Evolutionary conservation across 2,888 invertebrate genomes (phyloP).

Genomic region (Phorcus lineatus): DNA sequence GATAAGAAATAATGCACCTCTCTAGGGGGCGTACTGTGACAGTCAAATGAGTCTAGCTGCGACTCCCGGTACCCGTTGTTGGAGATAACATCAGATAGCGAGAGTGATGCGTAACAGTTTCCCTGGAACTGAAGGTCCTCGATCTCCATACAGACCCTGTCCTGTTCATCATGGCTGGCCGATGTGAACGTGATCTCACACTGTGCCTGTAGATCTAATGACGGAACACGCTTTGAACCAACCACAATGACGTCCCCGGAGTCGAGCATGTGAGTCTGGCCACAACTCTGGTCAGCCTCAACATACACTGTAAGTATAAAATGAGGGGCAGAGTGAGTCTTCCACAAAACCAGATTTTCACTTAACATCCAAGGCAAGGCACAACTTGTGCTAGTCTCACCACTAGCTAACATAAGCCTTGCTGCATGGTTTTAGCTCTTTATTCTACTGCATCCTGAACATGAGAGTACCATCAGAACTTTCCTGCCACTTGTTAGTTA

Average conservation of each 20-base stretch:
- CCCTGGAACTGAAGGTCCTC: conserved; percentile 17
- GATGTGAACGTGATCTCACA: conserved; percentile 21
- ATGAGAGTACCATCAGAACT: too few relatives aligned
- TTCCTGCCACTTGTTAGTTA: too few relatives aligned
- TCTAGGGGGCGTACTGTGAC: not conserved
- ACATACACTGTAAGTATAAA: conserved; percentile 1
- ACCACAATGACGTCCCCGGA: conserved; percentile 1
- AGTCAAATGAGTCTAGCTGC: not conserved
- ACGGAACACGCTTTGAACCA: not conserved
- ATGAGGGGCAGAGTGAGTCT: not conserved
- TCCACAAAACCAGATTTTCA: too few relatives aligned
- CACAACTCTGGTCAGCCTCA: conserved; percentile 21
- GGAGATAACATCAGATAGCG: not conserved
- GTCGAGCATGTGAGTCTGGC: conserved; percentile 8
- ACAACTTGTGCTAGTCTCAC: too few relatives aligned
- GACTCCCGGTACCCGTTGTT: not conserved
- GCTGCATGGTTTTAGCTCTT: too few relatives aligned
- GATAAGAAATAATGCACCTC: not conserved
- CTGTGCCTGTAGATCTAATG: not conserved
- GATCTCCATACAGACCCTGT: conserved; percentile 20
- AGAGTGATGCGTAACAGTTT: conserved; percentile 16
- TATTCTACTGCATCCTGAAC: too few relatives aligned
- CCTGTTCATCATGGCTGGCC: not conserved
- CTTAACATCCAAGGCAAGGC: too few relatives aligned
- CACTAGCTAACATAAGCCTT: too few relatives aligned